These are phyloP conservation scores for Antechinus stuartii DNA, from an alignment of 2,113 vertebrate genomes.

Conservation along the genomic window DNA sequence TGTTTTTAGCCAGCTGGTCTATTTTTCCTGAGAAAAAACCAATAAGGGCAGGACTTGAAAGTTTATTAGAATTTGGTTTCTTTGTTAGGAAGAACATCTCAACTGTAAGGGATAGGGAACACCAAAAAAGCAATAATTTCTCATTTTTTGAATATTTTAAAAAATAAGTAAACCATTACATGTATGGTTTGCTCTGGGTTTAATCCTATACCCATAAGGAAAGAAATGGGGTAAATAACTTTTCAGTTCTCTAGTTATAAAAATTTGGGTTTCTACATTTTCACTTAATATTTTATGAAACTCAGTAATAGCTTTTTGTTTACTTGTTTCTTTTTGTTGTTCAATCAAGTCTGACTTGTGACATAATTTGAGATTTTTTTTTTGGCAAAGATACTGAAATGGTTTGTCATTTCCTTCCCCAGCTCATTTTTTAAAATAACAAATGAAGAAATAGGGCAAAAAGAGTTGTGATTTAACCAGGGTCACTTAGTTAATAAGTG, in stretches of 20 bases:
- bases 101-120: background rate
- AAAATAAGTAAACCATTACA: background rate
- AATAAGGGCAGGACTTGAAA: background rate
- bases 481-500: background rate
- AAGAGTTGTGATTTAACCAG: background rate
- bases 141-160: background rate
- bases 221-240: background rate
- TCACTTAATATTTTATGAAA: background rate
- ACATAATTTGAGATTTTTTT: background rate
- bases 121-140: background rate
- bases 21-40: background rate
- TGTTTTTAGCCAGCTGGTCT: background rate
- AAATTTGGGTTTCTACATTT: conserved; percentile 29
- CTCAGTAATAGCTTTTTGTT: background rate
- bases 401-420: background rate
- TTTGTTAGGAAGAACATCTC: background rate
- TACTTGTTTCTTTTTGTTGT: background rate
- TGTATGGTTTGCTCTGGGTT: background rate
- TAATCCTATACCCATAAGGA: background rate
- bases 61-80: background rate
- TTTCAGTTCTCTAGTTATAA: background rate
- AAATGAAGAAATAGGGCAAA: background rate
- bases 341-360: background rate
- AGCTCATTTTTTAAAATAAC: background rate
- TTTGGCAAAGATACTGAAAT: background rate